Evolutionary conservation across 2,888 invertebrate genomes (phyloP).

Genomic region (Ichneumon xanthorius): DNA sequence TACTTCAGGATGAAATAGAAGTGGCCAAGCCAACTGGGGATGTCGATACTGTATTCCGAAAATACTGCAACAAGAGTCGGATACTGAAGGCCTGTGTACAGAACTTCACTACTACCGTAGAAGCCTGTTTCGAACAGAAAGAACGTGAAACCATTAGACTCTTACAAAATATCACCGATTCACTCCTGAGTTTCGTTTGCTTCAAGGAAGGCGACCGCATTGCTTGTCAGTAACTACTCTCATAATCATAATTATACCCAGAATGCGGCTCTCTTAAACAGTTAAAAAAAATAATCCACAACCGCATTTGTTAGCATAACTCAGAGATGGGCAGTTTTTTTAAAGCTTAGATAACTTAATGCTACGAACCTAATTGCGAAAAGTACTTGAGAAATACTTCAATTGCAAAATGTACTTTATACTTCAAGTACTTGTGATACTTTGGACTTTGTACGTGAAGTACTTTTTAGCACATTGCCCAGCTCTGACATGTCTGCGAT

Average conservation of each 20-base stretch:
- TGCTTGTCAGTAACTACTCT: conserved; percentile 87
- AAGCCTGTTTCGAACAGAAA: conserved; percentile 88
- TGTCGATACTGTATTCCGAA: conserved; percentile 90
- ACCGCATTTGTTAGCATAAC: background rate
- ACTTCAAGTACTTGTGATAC: too few species aligned
- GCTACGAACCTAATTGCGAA: too few species aligned
- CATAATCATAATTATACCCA: background rate
- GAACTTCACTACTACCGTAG: conserved; percentile 86
- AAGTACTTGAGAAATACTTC: too few species aligned
- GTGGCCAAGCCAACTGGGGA: conserved; percentile 89
- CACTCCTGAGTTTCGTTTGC: conserved; percentile 91
- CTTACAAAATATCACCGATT: conserved; percentile 89
- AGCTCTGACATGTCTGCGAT: background rate
- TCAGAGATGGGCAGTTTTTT: background rate
- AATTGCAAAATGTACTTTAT: too few species aligned
- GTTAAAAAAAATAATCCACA: background rate
- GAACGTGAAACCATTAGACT: conserved; percentile 88
- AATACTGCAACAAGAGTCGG: conserved; percentile 90
- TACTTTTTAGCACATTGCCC: too few species aligned
- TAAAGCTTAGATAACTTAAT: background rate
- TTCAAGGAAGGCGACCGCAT: conserved; percentile 93
- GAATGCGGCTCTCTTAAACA: background rate
- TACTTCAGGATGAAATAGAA: conserved; percentile 89
- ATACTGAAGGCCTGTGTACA: conserved; percentile 88
- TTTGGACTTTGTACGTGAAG: too few species aligned